Percentiles rank a stretch among this genome's conserved stretches.
Conservation (phyloP, 2,888 invertebrate species). For the Phaedon cochleariae region DNA sequence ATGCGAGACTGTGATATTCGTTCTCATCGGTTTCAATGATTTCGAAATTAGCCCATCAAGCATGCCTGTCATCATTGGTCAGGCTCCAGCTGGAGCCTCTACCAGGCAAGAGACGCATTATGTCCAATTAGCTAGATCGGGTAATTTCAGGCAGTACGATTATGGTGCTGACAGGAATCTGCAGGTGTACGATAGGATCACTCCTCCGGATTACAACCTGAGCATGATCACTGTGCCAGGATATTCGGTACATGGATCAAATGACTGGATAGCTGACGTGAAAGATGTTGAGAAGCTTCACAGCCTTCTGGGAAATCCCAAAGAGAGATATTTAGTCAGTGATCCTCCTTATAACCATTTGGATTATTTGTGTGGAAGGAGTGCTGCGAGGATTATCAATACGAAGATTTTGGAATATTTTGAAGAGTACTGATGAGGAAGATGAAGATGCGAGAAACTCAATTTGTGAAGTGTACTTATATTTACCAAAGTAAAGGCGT, state of each 20-base stretch:
- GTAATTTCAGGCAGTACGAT: conserved; percentile 63
- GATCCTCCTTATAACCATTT: conserved; percentile 32
- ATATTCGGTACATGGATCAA: conserved; percentile 62
- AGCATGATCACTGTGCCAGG: conserved; percentile 59
- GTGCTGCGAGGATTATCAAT: neutral
- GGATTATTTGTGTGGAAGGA: neutral
- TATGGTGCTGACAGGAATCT: conserved; percentile 35
- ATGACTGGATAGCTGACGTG: conserved; percentile 64
- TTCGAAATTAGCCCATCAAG: conserved; percentile 53
- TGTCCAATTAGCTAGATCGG: conserved; percentile 69
- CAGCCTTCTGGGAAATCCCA: conserved; percentile 52
- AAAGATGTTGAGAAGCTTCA: conserved; percentile 43
- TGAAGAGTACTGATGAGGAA: neutral
- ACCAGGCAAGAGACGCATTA: conserved; percentile 77
- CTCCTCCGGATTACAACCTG: conserved; percentile 62
- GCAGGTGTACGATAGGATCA: conserved; percentile 50
- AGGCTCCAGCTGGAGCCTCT: conserved; percentile 61
- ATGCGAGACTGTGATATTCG: conserved; percentile 37
- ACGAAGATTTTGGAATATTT: neutral
- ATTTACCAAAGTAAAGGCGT: no score
- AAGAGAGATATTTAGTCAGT: conserved; percentile 28
- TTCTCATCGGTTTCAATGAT: conserved; percentile 56
- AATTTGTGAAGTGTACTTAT: no score
- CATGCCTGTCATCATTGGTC: conserved; percentile 44
- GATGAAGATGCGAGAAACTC: no score